Percentiles rank a stretch among this genome's conserved stretches.
Evolutionary conservation across 2,888 invertebrate genomes (phyloP).

Genomic region (Scaptomyza parva): DNA sequence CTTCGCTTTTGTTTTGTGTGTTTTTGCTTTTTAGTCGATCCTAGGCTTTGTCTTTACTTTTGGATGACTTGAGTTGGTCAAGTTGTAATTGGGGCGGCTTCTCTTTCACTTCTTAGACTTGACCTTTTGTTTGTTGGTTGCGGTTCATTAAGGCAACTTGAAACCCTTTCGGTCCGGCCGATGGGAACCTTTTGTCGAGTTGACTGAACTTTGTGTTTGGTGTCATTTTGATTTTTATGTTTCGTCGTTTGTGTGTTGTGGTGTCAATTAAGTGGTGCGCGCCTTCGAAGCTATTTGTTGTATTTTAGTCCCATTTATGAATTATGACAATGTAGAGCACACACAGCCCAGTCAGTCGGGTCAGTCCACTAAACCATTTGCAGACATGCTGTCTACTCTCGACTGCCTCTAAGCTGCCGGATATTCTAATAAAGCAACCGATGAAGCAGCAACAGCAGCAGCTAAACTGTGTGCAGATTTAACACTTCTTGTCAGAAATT

Average conservation of each 20-base stretch:
- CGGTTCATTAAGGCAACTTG: slow-evolving; percentile 80
- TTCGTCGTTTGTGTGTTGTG: slow-evolving; percentile 10
- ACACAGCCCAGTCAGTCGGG: neutral
- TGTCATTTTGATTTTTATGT: slow-evolving; percentile 24
- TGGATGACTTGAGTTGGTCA: slow-evolving; percentile 32
- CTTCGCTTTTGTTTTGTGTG: slow-evolving; percentile 50
- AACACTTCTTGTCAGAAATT: slow-evolving; percentile 84
- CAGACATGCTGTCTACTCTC: slow-evolving; percentile 63
- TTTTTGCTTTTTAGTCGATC: slow-evolving; percentile 43
- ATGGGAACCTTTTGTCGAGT: slow-evolving; percentile 54
- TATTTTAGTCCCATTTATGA: slow-evolving; percentile 73
- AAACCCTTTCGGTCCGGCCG: slow-evolving; percentile 54
- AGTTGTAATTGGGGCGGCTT: slow-evolving; percentile 48
- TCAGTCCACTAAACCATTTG: slow-evolving; percentile 23
- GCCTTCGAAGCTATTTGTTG: slow-evolving; percentile 65
- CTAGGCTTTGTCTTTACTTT: slow-evolving; percentile 50
- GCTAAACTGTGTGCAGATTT: slow-evolving; percentile 78
- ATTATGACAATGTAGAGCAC: slow-evolving; percentile 76
- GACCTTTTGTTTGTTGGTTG: slow-evolving; percentile 68
- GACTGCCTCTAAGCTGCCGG: slow-evolving; percentile 74
- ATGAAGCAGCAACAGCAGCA: slow-evolving; percentile 50
- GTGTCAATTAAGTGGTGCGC: slow-evolving; percentile 53
- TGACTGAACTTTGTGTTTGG: slow-evolving; percentile 33
- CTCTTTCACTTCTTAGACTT: slow-evolving; percentile 61
- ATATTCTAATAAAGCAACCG: slow-evolving; percentile 79